Base-by-base conservation (phyloP, 2,113 vertebrate species). In the Nematolebias whitei region DNA sequence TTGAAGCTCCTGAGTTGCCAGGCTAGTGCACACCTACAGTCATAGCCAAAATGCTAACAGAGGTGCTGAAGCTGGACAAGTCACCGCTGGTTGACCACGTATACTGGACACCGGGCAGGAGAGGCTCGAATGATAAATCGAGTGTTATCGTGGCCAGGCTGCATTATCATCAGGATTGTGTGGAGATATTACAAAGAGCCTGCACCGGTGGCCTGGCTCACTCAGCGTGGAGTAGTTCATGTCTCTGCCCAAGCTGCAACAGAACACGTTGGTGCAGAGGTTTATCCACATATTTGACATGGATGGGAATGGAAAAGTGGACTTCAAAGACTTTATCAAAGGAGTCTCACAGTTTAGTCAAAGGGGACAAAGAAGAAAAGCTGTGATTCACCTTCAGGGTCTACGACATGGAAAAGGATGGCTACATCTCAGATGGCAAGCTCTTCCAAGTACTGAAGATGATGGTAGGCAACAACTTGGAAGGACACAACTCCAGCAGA, bases 281-380 rank as follows among this genome's bases (percentile, higher is more conserved):
- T 97, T 99, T 87, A 99, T 99, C 90, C 97, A 99, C 89, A 99
- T 99, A 92, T 99, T 99, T 57, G 98, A 99, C 90, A 99, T 97
- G 0, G 98, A 99, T 19, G 97, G 98, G 59, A 99, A 99, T 32
- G 98, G 98, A 87, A 97, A 99, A 82, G 98, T 99, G 79, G 98
- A 99, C 90, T 99, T 99, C 85, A 99, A 99, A 97, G 98, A 97
- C 98, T 99, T 99, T 88, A 99, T 99, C 73, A 97, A 99, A 83
- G 98, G 98, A 64, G 98, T 99, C 58, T 99, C 98, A 51, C 98
- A 99, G 86, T 99, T 99, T 94, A 99, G 98, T 78, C 85, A 99
- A 99, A 92, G 98, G 98, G 16, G 98, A 99, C 91, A 99, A 99
- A 78, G 98, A 99, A 65, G 95, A 96, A 93, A 99, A 99, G 82